These are phyloP conservation scores for Digitonthophagus gazella DNA, from an alignment of 2,888 invertebrate genomes.

Conservation along the genomic window DNA sequence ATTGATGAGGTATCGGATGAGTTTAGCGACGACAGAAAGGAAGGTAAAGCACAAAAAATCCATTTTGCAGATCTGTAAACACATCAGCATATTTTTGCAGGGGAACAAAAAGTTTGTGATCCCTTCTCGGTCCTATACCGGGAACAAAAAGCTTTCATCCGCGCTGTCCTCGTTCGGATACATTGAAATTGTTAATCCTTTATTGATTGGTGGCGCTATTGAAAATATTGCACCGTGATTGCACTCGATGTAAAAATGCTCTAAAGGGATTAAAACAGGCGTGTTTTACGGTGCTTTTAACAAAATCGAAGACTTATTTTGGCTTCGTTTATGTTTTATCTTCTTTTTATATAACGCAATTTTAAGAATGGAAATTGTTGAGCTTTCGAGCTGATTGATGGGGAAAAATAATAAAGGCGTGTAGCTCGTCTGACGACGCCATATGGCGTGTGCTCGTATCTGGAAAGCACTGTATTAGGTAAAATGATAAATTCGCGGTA, in stretches of 20 bases:
- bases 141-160: slow-evolving; percentile 18
- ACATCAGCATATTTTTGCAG: slow-evolving; percentile 26
- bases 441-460: neutral
- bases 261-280: neutral
- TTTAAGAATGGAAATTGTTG: neutral
- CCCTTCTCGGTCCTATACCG: too few relatives aligned
- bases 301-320: neutral
- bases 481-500: neutral
- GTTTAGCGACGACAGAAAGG: neutral
- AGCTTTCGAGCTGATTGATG: neutral
- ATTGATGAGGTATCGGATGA: neutral
- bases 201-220: neutral
- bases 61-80: slow-evolving; percentile 21
- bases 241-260: neutral
- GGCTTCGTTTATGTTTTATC: too few relatives aligned
- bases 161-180: neutral
- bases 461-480: neutral
- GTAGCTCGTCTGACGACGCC: neutral
- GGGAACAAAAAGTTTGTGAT: neutral
- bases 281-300: neutral
- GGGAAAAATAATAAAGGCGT: neutral
- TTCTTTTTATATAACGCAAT: neutral
- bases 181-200: neutral
- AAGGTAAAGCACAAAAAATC: slow-evolving; percentile 17
- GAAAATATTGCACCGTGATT: neutral